Conservation (phyloP, 1,140 invertebrate genomes). For the Cydia strobilella region DNA sequence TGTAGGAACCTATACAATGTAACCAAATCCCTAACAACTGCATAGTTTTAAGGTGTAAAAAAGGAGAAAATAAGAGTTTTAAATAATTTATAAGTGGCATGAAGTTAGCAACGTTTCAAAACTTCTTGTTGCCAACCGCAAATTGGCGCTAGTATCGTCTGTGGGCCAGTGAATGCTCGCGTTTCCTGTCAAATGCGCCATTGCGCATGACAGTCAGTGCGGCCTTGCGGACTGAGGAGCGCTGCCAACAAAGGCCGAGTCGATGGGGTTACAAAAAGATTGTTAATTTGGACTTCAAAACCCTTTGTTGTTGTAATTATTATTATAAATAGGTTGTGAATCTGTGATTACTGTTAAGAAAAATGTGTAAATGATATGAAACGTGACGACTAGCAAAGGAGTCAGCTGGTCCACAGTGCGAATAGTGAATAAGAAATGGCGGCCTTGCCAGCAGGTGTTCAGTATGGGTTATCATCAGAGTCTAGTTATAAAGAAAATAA, state of each 20-base stretch:
- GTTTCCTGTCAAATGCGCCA: conserved; percentile 79
- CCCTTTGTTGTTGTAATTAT: conserved; percentile 80
- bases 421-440: conserved; percentile 89
- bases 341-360: conserved; percentile 80
- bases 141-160: conserved; percentile 68
- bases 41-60: conserved; percentile 11
- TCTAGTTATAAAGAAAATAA: conserved; percentile 92
- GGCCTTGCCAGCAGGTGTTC: conserved; percentile 95
- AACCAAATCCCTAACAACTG: background rate
- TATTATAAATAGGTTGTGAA: conserved; percentile 81
- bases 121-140: conserved; percentile 59
- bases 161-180: conserved; percentile 71
- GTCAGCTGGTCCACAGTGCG: conserved; percentile 81
- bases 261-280: conserved; percentile 80
- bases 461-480: conserved; percentile 96
- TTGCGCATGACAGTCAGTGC: conserved; percentile 80
- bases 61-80: conserved; percentile 32
- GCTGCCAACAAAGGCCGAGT: conserved; percentile 80
- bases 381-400: conserved; percentile 80
- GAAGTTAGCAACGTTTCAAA: conserved; percentile 50
- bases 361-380: conserved; percentile 80
- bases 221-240: conserved; percentile 80
- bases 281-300: conserved; percentile 77
- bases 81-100: conserved; percentile 40
- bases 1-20: background rate